phyloP scores from a whole-genome alignment of 2,888 invertebrate genomes.

The Micoletzkya japonica region DNA sequence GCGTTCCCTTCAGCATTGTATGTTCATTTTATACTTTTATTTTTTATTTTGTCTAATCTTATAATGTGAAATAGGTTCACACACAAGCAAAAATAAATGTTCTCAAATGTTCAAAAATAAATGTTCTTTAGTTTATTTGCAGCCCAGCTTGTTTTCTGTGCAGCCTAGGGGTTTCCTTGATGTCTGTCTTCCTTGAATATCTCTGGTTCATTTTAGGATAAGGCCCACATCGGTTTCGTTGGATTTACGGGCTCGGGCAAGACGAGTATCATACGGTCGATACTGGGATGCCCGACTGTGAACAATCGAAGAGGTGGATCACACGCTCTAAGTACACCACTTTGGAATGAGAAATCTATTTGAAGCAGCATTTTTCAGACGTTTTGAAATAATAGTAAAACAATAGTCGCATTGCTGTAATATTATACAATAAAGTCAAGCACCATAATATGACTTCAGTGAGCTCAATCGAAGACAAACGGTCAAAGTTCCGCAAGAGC shows the following conservation, averaged over 20 bases:
- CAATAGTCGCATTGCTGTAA: no score
- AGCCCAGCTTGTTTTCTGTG: background rate
- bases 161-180: background rate
- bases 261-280: slow-evolving; percentile 15
- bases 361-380: background rate
- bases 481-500: slow-evolving; percentile 19
- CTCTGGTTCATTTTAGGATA: slow-evolving; percentile 10
- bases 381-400: background rate
- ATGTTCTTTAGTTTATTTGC: background rate
- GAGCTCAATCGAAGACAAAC: slow-evolving; percentile 1
- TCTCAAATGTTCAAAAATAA: background rate
- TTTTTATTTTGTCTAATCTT: background rate
- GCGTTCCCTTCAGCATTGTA: slow-evolving; percentile 2
- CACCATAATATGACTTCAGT: no score
- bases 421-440: no score
- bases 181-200: background rate
- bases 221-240: slow-evolving; percentile 21
- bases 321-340: background rate
- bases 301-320: background rate
- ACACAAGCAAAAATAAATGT: background rate
- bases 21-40: background rate
- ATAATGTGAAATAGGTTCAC: background rate
- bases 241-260: slow-evolving; percentile 19
- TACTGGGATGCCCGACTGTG: slow-evolving; percentile 14
- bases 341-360: background rate